Conservation (phyloP, 2,888 invertebrate species). For the Gnatocerus cornutus region DNA sequence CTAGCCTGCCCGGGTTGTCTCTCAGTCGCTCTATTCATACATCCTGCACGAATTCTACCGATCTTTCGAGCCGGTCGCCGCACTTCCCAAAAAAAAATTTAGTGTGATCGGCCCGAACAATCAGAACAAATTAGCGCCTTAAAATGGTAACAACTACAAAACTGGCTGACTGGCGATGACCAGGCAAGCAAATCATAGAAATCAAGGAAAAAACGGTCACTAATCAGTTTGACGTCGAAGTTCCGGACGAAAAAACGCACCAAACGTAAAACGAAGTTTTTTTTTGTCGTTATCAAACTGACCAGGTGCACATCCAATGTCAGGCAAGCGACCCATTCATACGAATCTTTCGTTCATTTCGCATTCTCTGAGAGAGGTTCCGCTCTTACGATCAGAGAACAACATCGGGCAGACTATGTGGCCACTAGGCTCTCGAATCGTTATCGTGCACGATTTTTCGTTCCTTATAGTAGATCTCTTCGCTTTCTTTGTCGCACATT, state of each 20-base stretch:
- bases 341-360: slow-evolving; percentile 58
- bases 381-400: slow-evolving; percentile 74
- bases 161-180: slow-evolving; percentile 67
- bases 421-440: slow-evolving; percentile 77
- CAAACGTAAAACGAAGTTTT: slow-evolving; percentile 36
- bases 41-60: slow-evolving; percentile 59
- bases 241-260: slow-evolving; percentile 10
- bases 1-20: slow-evolving; percentile 73
- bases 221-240: slow-evolving; percentile 50
- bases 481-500: slow-evolving; percentile 97
- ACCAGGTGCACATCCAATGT: slow-evolving; percentile 63
- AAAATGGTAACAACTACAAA: slow-evolving; percentile 68
- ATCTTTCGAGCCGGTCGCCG: slow-evolving; percentile 36
- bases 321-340: slow-evolving; percentile 58
- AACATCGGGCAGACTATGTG: slow-evolving; percentile 81
- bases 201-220: slow-evolving; percentile 54
- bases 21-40: slow-evolving; percentile 69
- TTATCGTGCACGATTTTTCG: slow-evolving; percentile 87
- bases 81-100: slow-evolving; percentile 40
- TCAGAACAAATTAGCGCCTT: slow-evolving; percentile 43
- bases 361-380: slow-evolving; percentile 54
- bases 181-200: slow-evolving; percentile 67
- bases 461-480: slow-evolving; percentile 98
- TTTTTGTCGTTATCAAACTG: slow-evolving; percentile 62
- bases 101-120: slow-evolving; percentile 40